Percentiles rank a stretch among this genome's conserved stretches.
Conservation (phyloP, 2,888 invertebrate genomes). For the Cosmorhoe ocellata region DNA sequence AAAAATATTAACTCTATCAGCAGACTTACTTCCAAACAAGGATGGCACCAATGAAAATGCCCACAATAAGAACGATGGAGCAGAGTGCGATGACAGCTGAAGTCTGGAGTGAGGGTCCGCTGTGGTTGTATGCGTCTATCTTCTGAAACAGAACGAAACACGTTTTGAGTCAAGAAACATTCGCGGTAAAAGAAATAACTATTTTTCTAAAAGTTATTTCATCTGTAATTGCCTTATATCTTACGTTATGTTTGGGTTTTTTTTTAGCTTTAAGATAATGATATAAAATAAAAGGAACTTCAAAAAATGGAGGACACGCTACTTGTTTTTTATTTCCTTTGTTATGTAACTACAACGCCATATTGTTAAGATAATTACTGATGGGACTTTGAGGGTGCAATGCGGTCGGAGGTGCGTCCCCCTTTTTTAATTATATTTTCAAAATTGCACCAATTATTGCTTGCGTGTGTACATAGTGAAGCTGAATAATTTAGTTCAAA, state of each 20-base stretch:
- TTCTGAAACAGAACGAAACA: constrained; percentile 84
- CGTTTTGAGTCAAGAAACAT: constrained; percentile 13
- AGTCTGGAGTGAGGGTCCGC: constrained; percentile 91
- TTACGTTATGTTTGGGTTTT: too few species aligned
- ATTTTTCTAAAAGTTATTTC: too few species aligned
- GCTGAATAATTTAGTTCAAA: constrained; percentile 5
- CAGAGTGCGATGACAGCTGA: constrained; percentile 92
- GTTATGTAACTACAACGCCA: constrained; percentile 32
- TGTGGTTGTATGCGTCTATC: constrained; percentile 93
- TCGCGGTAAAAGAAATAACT: too few species aligned
- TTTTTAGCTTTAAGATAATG: too few species aligned
- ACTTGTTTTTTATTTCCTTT: constrained; percentile 43
- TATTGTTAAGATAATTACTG: constrained; percentile 32
- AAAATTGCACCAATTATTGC: constrained; percentile 30
- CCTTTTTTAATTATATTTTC: constrained; percentile 25
- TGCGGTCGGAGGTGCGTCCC: constrained; percentile 30
- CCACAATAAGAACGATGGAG: constrained; percentile 89
- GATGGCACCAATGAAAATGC: constrained; percentile 90
- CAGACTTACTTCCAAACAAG: constrained; percentile 93
- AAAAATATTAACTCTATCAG: too few species aligned
- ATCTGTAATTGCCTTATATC: too few species aligned
- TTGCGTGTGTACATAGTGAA: constrained; percentile 26
- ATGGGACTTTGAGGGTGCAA: constrained; percentile 24
- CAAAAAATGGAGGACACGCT: too few species aligned
- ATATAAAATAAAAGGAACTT: too few species aligned